Base-by-base conservation (phyloP, 1,140 invertebrate genomes). In the Calycopis cecrops region DNA sequence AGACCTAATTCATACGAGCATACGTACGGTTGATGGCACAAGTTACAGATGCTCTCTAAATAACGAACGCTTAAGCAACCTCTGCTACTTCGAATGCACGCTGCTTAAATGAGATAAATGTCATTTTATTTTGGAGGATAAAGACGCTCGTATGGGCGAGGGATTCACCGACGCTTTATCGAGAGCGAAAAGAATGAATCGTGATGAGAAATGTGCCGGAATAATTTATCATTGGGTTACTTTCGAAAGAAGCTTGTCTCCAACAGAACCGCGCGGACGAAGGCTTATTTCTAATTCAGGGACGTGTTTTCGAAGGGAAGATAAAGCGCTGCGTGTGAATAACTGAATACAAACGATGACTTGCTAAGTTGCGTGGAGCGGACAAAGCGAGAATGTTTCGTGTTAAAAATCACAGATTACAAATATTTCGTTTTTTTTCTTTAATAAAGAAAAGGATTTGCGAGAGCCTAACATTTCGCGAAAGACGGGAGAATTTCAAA, bases 161-260 rank as follows among this genome's bases (percentile, higher is more conserved):
- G 73, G 73, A 78, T 76, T 79, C 71, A 69, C 65, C 71, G 64
- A 68, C 71, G 73, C 73, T 82, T 76, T 78, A 75, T 80, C 66
- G 70, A 64, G 67, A 65, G 65, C 67, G 64, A 67, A 81, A 81
- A 81, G 74, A 80, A 79, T 80, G 67, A 72, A 72, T 77, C 71
- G 71, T 81, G 77, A 79, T 84, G 79, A 78, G 76, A 86, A 86
- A 84, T 81, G 76, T 78, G 69, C 63, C 67, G 74, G 76, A 83
- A 86, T 83, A 84, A 82, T 81, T 82, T 84, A 81, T 81, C 76
- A 74, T 76, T 62, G 67, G 69, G 78, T 83, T 82, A 75, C 75
- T 79, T 79, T 76, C 73, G 68, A 71, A 71, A 76, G 69, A 71
- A 81, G 69, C 71, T 73, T 69, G 69, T 77, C 76, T 74, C 62